Conservation (phyloP, 2,888 invertebrate genomes). For the Biston stratarius region DNA sequence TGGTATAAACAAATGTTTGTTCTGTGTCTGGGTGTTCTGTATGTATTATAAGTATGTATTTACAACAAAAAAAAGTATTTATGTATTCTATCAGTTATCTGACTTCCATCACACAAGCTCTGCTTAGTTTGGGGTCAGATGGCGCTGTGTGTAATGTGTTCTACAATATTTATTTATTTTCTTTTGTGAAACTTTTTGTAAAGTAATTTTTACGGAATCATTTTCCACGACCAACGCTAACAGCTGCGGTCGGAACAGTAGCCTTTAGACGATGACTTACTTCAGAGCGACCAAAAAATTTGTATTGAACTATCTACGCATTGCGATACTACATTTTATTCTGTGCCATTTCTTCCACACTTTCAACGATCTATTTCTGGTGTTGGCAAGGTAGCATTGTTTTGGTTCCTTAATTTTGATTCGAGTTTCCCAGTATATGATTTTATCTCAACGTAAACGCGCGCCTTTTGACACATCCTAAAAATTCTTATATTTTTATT, state of each 20-base stretch:
- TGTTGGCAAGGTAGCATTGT: conserved; percentile 65
- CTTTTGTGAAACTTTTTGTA: no score
- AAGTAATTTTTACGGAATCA: no score
- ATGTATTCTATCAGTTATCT: no score
- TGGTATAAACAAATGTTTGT: no score
- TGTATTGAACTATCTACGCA: neutral
- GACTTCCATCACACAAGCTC: no score
- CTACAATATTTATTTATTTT: no score
- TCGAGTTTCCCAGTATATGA: conserved; percentile 57
- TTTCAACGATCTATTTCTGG: conserved; percentile 60
- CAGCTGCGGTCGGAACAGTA: neutral
- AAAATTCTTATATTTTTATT: conserved; percentile 37
- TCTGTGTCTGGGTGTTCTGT: no score
- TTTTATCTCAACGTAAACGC: conserved; percentile 49
- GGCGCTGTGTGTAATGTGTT: no score
- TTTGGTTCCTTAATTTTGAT: conserved; percentile 57
- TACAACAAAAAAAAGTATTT: no score
- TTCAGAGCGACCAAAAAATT: neutral
- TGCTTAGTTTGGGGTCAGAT: no score
- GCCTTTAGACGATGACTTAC: neutral
- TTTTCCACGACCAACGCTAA: neutral
- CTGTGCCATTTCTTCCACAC: conserved; percentile 13
- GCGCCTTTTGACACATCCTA: conserved; percentile 49
- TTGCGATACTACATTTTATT: neutral
- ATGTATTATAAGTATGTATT: no score